phyloP scores from a whole-genome alignment of 2,113 vertebrate genomes.

The Artemisiospiza belli region DNA sequence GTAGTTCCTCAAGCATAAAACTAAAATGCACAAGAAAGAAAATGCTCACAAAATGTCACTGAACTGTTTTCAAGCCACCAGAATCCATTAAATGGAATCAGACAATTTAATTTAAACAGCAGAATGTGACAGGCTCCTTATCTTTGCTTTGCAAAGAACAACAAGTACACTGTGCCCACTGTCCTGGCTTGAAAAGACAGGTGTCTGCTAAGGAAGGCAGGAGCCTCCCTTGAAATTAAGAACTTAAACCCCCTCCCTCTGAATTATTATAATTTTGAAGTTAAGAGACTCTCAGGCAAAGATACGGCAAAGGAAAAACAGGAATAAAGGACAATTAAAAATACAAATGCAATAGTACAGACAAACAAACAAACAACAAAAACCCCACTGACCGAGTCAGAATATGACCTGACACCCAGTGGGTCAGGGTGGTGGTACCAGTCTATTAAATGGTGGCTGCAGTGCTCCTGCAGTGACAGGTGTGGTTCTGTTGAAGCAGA shows the following conservation, averaged over 20 bases:
- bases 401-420: not conserved
- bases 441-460: not conserved
- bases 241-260: not conserved
- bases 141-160: not conserved
- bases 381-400: not conserved
- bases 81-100: not conserved
- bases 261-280: not conserved
- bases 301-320: too few relatives aligned
- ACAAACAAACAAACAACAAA: too few relatives aligned
- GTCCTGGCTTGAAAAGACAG: not conserved
- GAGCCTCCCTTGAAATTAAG: not conserved
- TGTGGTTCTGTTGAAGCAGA: not conserved
- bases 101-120: not conserved
- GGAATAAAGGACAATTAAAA: too few relatives aligned
- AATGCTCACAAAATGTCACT: not conserved
- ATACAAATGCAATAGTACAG: too few relatives aligned
- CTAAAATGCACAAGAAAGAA: not conserved
- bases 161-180: not conserved
- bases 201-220: not conserved
- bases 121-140: not conserved
- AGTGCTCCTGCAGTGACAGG: not conserved
- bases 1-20: not conserved
- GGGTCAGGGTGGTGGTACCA: not conserved
- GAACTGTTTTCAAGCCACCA: not conserved
- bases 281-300: not conserved